These are phyloP conservation scores for Altica lythri DNA, from an alignment of 2,888 invertebrate species.

Conservation along the genomic window DNA sequence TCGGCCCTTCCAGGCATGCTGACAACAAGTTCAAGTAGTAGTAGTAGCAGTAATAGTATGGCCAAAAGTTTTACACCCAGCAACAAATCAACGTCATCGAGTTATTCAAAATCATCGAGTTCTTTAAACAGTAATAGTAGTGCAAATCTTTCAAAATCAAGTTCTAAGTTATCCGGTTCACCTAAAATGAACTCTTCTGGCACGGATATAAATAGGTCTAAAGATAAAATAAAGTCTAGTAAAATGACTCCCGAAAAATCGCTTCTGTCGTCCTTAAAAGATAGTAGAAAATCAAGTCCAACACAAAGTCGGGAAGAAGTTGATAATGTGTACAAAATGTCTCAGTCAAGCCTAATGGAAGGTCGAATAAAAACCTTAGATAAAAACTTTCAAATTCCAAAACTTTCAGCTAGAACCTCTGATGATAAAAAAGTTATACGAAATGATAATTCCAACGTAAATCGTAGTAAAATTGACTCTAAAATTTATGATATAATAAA, in stretches of 20 bases:
- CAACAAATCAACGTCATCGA: conserved; percentile 32
- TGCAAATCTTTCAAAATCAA: conserved; percentile 33
- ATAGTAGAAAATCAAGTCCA: conserved; percentile 70
- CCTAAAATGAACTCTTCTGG: conserved; percentile 60
- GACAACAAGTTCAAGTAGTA: conserved; percentile 29
- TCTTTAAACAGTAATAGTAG: conserved; percentile 28
- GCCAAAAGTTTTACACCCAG: conserved; percentile 36
- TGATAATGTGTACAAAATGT: conserved; percentile 68
- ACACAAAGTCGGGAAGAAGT: conserved; percentile 68
- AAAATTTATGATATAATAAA: conserved; percentile 53
- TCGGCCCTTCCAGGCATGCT: conserved; percentile 10
- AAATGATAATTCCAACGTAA: conserved; percentile 44
- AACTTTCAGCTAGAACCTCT: conserved; percentile 65
- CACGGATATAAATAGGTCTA: conserved; percentile 65
- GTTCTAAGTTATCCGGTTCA: conserved; percentile 56
- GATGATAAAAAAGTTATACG: conserved; percentile 42
- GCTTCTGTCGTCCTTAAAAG: conserved; percentile 64
- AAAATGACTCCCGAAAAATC: conserved; percentile 68
- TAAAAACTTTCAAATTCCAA: conserved; percentile 87
- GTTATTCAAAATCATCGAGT: conserved; percentile 29
- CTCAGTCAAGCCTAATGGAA: conserved; percentile 68
- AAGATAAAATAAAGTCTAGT: conserved; percentile 66
- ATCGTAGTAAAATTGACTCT: conserved; percentile 47
- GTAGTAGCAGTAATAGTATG: conserved; percentile 24
- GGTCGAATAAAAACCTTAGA: conserved; percentile 77